phyloP scores from a whole-genome alignment of 2,888 invertebrate species.

The Drosophila siamana region DNA sequence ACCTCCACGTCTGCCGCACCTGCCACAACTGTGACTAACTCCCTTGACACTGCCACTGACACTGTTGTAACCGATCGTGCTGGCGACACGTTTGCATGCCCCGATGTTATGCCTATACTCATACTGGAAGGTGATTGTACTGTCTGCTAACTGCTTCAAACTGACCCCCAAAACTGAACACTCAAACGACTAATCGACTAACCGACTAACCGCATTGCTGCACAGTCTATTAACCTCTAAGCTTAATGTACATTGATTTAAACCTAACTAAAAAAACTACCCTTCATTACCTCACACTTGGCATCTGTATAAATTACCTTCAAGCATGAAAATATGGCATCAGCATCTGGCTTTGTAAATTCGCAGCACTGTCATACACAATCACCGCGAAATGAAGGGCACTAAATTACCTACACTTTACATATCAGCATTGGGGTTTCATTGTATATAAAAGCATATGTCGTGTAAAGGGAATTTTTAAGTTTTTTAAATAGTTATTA shows the following conservation, averaged over 20 bases:
- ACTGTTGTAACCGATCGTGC: constrained; percentile 26
- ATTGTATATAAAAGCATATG: too few species aligned
- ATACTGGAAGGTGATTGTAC: constrained; percentile 92
- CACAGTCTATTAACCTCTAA: constrained; percentile 48
- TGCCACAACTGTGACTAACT: constrained; percentile 29
- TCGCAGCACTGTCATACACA: not conserved
- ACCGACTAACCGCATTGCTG: constrained; percentile 38
- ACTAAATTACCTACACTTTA: not conserved
- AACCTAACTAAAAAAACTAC: constrained; percentile 5
- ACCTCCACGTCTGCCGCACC: constrained; percentile 21
- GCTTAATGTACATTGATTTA: not conserved
- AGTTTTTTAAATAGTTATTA: too few species aligned
- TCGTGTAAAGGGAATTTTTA: too few species aligned
- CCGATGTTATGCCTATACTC: constrained; percentile 91
- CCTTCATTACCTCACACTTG: not conserved
- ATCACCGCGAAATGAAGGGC: constrained; percentile 2
- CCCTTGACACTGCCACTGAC: constrained; percentile 44
- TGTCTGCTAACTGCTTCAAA: constrained; percentile 48
- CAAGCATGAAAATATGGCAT: constrained; percentile 54
- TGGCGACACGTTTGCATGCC: constrained; percentile 86
- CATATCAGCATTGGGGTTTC: too few species aligned
- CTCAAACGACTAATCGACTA: constrained; percentile 9
- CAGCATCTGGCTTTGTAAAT: constrained; percentile 34
- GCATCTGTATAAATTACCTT: constrained; percentile 64
- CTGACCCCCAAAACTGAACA: too few species aligned